These are phyloP conservation scores for Empidonax traillii DNA, from an alignment of 2,113 vertebrate species.

Conservation along the genomic window DNA sequence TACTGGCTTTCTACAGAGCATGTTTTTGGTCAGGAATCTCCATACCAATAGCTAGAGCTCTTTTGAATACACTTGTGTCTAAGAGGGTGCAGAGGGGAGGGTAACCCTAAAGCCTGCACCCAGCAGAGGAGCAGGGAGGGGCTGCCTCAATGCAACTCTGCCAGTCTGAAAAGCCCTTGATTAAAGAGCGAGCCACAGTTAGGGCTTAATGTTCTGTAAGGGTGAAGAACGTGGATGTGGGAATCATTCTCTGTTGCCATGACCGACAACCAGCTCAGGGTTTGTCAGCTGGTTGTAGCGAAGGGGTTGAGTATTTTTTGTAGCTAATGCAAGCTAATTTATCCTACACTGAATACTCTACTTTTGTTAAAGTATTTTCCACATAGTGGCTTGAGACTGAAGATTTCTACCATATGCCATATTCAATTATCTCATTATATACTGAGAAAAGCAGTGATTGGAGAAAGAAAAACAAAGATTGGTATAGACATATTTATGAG, in stretches of 20 bases:
- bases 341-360: not conserved
- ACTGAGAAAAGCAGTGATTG: not conserved
- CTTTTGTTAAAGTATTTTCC: not conserved
- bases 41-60: not conserved
- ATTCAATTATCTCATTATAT: not conserved
- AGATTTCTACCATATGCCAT: not conserved
- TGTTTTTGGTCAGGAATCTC: not conserved
- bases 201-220: not conserved
- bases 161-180: not conserved
- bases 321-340: not conserved
- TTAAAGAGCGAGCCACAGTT: not conserved
- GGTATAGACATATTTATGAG: not conserved
- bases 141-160: not conserved
- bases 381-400: not conserved
- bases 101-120: not conserved
- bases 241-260: not conserved
- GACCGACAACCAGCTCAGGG: not conserved
- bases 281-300: not conserved
- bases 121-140: not conserved
- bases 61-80: not conserved
- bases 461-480: constrained; percentile 4
- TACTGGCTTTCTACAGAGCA: not conserved
- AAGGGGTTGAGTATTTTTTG: not conserved
- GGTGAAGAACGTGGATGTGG: not conserved
- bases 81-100: rapidly evolving